phyloP scores from a whole-genome alignment of 2,797 vertebrate species.

The Bovichtus diacanthus region DNA sequence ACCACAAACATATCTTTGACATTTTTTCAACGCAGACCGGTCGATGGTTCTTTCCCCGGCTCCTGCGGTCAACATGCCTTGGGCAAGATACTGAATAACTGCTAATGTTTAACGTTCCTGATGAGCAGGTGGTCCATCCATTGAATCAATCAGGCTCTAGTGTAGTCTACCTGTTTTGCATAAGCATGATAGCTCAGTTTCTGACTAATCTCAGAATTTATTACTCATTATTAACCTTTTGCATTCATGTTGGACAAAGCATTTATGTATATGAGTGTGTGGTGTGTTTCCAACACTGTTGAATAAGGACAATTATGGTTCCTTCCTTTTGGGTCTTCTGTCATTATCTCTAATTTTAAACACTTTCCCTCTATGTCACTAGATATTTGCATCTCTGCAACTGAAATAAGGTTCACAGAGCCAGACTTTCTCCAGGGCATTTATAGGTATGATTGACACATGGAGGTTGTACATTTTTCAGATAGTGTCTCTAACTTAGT shows the following conservation, averaged over 20 bases:
- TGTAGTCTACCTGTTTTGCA: too few species aligned
- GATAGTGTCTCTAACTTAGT: not conserved
- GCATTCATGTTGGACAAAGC: too few species aligned
- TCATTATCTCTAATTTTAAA: constrained; percentile 59
- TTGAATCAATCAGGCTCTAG: too few species aligned
- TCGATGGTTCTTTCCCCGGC: too few species aligned
- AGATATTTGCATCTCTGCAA: constrained; percentile 44
- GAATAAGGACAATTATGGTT: constrained; percentile 12
- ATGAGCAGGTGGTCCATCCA: too few species aligned
- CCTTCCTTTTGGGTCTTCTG: constrained; percentile 40
- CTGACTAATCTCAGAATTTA: not conserved
- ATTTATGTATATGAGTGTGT: not conserved
- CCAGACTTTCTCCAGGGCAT: constrained; percentile 6
- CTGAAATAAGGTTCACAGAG: constrained; percentile 2
- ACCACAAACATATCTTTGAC: too few species aligned
- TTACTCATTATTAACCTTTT: not conserved
- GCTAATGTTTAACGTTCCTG: too few species aligned
- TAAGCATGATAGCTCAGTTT: too few species aligned
- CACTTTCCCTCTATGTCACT: constrained; percentile 34
- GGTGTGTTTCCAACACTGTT: constrained; percentile 11
- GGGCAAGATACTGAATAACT: too few species aligned
- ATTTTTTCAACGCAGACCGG: too few species aligned
- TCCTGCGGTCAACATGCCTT: too few species aligned
- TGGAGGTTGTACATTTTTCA: not conserved
- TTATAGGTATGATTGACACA: constrained; percentile 6